Conservation (phyloP, 2,888 invertebrate genomes). For the Argyra leucocephala region DNA sequence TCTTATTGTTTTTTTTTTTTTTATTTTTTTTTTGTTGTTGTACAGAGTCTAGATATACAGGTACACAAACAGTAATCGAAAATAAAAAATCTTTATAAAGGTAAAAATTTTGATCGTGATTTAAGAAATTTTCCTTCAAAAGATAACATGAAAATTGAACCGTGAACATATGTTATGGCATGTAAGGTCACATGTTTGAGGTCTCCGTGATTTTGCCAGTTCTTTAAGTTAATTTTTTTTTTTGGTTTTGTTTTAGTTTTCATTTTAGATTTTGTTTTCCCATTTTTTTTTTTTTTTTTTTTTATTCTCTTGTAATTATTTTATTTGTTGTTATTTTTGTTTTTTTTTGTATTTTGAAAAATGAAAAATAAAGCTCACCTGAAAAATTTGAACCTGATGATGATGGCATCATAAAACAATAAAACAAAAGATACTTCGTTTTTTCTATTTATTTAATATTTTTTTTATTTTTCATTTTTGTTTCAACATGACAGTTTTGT, state of each 20-base stretch:
- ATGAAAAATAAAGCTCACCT: neutral
- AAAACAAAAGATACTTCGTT: neutral
- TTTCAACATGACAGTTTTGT: neutral
- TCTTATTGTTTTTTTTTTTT: no score
- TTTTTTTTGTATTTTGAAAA: neutral
- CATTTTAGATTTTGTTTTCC: no score
- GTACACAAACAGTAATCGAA: neutral
- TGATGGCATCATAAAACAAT: neutral
- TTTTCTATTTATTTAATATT: neutral
- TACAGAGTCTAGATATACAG: neutral
- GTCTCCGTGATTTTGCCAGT: conserved; percentile 18
- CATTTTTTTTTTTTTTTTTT: neutral
- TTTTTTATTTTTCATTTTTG: neutral
- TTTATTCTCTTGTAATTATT: neutral
- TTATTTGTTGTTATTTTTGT: neutral
- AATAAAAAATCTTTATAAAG: neutral
- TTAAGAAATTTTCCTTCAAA: conserved; percentile 15
- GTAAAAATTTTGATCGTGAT: conserved; percentile 18
- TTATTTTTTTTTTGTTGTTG: no score
- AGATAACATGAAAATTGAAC: conserved; percentile 21
- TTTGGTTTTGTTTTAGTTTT: neutral
- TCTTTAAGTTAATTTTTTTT: neutral
- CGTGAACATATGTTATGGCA: conserved; percentile 22
- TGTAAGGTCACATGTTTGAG: conserved; percentile 21
- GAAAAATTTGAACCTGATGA: neutral